phyloP scores from a whole-genome alignment of 1,140 invertebrate genomes.

The Neodiprion fabricii region DNA sequence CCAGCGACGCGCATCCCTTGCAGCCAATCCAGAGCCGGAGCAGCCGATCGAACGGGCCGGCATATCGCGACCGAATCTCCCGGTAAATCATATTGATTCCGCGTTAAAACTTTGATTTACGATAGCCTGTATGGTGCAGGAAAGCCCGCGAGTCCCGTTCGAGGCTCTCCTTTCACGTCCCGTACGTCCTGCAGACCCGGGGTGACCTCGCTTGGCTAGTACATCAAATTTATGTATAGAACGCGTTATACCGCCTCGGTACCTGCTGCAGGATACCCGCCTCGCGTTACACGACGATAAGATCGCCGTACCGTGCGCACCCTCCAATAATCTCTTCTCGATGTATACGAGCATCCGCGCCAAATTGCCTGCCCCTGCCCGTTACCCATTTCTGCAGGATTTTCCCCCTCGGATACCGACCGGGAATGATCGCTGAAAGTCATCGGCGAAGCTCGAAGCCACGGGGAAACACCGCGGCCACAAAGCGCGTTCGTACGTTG shows the following conservation, averaged over 20 bases:
- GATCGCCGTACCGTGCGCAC: not conserved
- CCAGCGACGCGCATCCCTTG: too few relatives aligned
- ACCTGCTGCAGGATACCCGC: not conserved
- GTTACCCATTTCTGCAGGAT: too few relatives aligned
- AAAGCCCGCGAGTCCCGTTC: not conserved
- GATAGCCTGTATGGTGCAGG: not conserved
- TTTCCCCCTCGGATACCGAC: too few relatives aligned
- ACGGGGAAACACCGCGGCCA: too few relatives aligned
- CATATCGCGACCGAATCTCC: constrained; percentile 20
- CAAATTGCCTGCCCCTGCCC: too few relatives aligned
- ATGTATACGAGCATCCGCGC: too few relatives aligned
- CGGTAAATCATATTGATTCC: constrained; percentile 31
- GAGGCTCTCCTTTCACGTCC: not conserved
- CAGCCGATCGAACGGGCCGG: not conserved
- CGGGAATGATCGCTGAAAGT: too few relatives aligned
- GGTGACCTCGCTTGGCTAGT: too few relatives aligned
- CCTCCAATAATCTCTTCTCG: not conserved
- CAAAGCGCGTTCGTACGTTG: too few relatives aligned
- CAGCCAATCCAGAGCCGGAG: not conserved
- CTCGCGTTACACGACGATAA: constrained; percentile 11
- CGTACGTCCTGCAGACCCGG: too few relatives aligned
- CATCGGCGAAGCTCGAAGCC: too few relatives aligned
- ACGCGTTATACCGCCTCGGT: not conserved
- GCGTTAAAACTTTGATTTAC: constrained; percentile 33
- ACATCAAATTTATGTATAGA: too few relatives aligned